These are phyloP conservation scores for Colinus virginianus DNA, from an alignment of 2,113 vertebrate species.

Conservation along the genomic window DNA sequence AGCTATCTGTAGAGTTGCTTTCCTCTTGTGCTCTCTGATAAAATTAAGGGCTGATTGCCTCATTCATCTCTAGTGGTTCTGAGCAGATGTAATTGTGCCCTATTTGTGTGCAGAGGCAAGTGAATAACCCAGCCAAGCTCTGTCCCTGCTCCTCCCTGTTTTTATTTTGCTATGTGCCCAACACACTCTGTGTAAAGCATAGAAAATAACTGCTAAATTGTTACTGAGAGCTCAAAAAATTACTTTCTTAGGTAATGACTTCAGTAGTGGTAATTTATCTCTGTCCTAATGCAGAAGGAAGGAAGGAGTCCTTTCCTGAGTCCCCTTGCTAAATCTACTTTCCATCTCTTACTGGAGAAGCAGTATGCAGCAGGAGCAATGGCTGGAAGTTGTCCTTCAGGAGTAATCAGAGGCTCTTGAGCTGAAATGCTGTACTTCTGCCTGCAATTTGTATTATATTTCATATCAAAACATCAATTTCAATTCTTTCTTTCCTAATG, in stretches of 20 bases:
- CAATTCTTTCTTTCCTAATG: background rate
- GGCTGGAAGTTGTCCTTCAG: background rate
- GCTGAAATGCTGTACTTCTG: background rate
- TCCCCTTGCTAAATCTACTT: background rate
- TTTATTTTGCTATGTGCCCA: background rate
- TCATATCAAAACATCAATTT: background rate
- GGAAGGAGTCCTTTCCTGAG: background rate
- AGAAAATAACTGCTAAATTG: background rate
- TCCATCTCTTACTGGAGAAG: background rate
- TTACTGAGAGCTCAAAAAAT: background rate
- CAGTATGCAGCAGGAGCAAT: fast-evolving
- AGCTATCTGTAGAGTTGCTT: background rate
- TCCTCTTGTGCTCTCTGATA: background rate
- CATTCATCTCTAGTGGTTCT: background rate
- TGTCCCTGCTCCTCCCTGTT: background rate
- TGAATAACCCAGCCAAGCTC: background rate
- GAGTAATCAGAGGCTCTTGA: background rate
- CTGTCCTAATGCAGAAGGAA: background rate
- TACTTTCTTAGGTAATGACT: background rate
- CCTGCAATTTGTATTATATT: background rate
- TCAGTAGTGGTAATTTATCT: background rate
- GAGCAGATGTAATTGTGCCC: background rate
- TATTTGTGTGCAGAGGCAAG: background rate
- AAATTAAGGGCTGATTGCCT: background rate
- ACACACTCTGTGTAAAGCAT: fast-evolving